Base-by-base conservation (phyloP, 2,888 invertebrate species). In the Lasioglossum oenotherae region DNA sequence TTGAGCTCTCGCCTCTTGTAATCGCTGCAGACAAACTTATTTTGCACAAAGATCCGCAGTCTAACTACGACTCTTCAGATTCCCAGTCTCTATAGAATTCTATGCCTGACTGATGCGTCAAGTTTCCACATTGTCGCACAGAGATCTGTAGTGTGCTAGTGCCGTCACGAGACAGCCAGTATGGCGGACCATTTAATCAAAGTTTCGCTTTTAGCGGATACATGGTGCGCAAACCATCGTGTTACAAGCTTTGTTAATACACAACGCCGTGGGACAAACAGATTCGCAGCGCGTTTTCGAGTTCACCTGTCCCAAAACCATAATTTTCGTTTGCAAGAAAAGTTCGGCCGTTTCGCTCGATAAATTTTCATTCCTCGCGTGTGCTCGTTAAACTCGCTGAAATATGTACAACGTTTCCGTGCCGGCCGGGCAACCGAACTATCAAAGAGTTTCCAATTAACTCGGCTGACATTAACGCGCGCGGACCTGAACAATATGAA, bases 291-390 rank as follows among this genome's bases (percentile, higher is more conserved):
- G n/a, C 4, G 38, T 35, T 69, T 23, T 69, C 67, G 35, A 38
- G 67, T 41, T 41, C 71, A 5, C 4, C 71, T 23, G 38, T 71
- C 71, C 38, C n/a, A 12, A 41, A 38, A 4, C 71, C 71, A 38
- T 41, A 41, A 71, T 57, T 81, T 81, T n/a, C 44, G 44, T 1
- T 6, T 57, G 8, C 53, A 71, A n/a, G 78, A 81, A 81, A 81
- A 81, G 69, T 81, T 78, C 16, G n/a, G 78, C 8, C 19, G 57
- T 81, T 81, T 31, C 35, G 69, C 80, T 71, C 80, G 78, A 81
- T 81, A 78, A 81, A 81, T 78, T 81, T n/a, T 44, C 49, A 78
- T 81, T 81, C 69, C 53, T 31, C 69, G 69, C 78, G 80, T 71
- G 69, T 79, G 67, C 81, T 53, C 81, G 53, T 79, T 80, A 80